Percentiles rank a stretch among this genome's conserved stretches.
Conservation (phyloP, 2,888 invertebrate species). For the Carcina quercana region DNA sequence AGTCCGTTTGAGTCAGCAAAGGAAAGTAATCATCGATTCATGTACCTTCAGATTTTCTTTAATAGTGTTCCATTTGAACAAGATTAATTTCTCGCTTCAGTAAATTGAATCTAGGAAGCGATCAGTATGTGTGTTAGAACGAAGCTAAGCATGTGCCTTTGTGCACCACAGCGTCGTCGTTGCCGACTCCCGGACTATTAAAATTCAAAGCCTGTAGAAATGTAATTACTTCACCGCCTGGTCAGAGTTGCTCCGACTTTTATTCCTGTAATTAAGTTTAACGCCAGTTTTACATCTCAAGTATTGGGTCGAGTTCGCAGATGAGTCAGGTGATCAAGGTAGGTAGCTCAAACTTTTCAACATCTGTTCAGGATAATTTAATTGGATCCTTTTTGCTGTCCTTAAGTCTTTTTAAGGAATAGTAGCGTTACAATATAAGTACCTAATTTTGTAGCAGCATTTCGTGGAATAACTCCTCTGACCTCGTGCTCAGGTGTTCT, state of each 20-base stretch:
- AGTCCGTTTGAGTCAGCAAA: too few relatives aligned
- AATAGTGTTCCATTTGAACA: too few relatives aligned
- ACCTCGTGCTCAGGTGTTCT: constrained; percentile 50
- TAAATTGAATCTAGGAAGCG: constrained; percentile 30
- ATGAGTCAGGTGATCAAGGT: constrained; percentile 9
- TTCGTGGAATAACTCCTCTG: constrained; percentile 31
- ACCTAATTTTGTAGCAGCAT: constrained; percentile 16
- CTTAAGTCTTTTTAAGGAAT: not conserved
- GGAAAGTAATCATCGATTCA: too few relatives aligned
- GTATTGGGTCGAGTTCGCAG: constrained; percentile 29
- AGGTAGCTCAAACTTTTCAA: constrained; percentile 1
- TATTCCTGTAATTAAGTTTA: constrained; percentile 64
- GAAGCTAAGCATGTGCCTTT: constrained; percentile 22
- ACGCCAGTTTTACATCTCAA: constrained; percentile 53
- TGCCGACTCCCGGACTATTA: constrained; percentile 42
- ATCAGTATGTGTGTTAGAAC: constrained; percentile 13
- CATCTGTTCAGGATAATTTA: constrained; percentile 3
- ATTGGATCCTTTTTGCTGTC: constrained; percentile 4
- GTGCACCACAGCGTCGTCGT: constrained; percentile 4
- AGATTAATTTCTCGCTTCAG: too few relatives aligned
- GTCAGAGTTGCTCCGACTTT: constrained; percentile 56
- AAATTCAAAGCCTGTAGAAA: constrained; percentile 69
- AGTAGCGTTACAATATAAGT: not conserved
- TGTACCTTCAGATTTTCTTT: too few relatives aligned
- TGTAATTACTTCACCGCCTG: constrained; percentile 63